These are phyloP conservation scores for Drosophila anomelani DNA, from an alignment of 2,888 invertebrate species.

Conservation along the genomic window DNA sequence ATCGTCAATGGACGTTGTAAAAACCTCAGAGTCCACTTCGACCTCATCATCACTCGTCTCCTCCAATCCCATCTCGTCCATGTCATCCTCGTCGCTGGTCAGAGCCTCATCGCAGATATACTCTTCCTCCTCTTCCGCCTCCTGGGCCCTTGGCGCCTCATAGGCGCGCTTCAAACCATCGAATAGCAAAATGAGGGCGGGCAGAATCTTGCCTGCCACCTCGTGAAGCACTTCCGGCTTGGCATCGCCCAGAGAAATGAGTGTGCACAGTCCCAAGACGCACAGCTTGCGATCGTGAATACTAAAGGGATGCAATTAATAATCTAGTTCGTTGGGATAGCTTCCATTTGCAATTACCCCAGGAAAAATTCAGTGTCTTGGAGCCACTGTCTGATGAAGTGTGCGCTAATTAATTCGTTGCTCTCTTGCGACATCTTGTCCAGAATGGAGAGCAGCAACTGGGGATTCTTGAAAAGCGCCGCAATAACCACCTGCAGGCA, in stretches of 20 bases:
- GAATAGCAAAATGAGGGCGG: conserved; percentile 94
- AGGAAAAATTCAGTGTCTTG: conserved; percentile 98
- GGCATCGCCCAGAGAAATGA: conserved; percentile 91
- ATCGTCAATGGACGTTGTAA: conserved; percentile 95
- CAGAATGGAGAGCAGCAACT: conserved; percentile 92
- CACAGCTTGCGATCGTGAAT: conserved; percentile 94
- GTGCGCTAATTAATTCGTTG: conserved; percentile 92
- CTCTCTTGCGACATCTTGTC: conserved; percentile 89
- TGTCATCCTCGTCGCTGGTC: conserved; percentile 97
- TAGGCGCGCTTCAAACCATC: conserved; percentile 97
- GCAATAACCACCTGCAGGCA: conserved; percentile 97
- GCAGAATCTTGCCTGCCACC: conserved; percentile 91
- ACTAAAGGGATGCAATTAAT: conserved; percentile 84
- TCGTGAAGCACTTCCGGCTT: conserved; percentile 91
- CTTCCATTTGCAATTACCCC: conserved; percentile 87
- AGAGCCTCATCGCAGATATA: conserved; percentile 93
- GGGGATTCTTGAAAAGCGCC: conserved; percentile 95
- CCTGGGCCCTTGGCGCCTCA: conserved; percentile 88
- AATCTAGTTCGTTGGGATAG: neutral
- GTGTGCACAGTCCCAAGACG: conserved; percentile 95
- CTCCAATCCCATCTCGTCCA: conserved; percentile 89
- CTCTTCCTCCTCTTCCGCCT: conserved; percentile 91
- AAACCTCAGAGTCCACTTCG: conserved; percentile 96
- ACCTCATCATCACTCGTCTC: conserved; percentile 93
- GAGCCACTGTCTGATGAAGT: conserved; percentile 98